Conservation (phyloP, 2,888 invertebrate genomes). For the Drosophila vallismaia region DNA sequence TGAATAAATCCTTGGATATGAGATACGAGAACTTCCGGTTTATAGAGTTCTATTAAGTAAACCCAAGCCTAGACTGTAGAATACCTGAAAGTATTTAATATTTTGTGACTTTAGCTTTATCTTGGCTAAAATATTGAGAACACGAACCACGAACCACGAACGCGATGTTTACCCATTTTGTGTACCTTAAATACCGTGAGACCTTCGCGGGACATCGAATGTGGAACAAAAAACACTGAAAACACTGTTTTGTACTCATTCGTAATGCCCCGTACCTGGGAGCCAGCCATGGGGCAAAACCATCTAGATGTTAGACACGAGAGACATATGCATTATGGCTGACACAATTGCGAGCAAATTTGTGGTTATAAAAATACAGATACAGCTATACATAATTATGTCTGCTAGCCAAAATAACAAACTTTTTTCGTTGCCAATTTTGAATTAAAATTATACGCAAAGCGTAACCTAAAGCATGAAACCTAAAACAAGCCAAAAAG, state of each 20-base stretch:
- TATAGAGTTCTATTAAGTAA: neutral
- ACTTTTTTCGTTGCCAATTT: constrained; percentile 24
- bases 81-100: too few relatives aligned
- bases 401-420: constrained; percentile 36
- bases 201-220: constrained; percentile 29
- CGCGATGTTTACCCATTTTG: constrained; percentile 8
- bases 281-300: neutral
- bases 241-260: constrained; percentile 17
- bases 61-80: too few relatives aligned
- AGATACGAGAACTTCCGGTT: constrained; percentile 18
- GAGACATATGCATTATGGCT: constrained; percentile 57
- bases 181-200: constrained; percentile 21
- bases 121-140: neutral
- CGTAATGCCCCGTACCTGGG: constrained; percentile 4
- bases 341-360: constrained; percentile 65
- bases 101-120: neutral
- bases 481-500: neutral
- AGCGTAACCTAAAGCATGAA: constrained; percentile 16
- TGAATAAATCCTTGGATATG: neutral
- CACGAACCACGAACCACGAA: neutral
- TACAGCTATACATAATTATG: constrained; percentile 31
- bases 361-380: constrained; percentile 28
- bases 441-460: constrained; percentile 40
- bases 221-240: constrained; percentile 29
- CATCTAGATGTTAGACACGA: constrained; percentile 41